phyloP scores from a whole-genome alignment of 2,888 invertebrate genomes.

The Mimas tiliae region DNA sequence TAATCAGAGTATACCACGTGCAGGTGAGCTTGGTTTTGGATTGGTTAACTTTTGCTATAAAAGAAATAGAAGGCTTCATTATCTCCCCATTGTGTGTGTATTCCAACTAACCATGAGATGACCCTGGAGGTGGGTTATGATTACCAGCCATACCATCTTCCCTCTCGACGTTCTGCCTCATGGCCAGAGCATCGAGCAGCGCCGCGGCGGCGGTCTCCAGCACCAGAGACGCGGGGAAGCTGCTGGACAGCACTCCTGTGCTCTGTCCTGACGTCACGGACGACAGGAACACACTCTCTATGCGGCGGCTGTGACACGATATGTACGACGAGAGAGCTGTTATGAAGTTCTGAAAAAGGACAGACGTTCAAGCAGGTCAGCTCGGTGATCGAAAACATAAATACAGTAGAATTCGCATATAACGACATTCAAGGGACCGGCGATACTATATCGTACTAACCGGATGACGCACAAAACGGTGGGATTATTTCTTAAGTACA shows the following conservation, averaged over 20 bases:
- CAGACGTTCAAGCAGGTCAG: not conserved
- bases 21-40: no score
- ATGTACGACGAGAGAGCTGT: slow-evolving; percentile 53
- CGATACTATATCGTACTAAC: no score
- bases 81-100: no score
- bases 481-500: no score
- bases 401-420: no score
- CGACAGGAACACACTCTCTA: slow-evolving; percentile 60
- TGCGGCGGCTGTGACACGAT: slow-evolving; percentile 60
- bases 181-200: slow-evolving; percentile 52
- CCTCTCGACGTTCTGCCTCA: slow-evolving; percentile 38
- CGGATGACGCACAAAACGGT: no score
- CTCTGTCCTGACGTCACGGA: slow-evolving; percentile 46
- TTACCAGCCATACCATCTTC: slow-evolving; percentile 44
- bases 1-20: no score
- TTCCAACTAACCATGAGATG: no score
- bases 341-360: slow-evolving; percentile 55
- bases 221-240: slow-evolving; percentile 65
- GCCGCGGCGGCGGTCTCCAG: slow-evolving; percentile 56
- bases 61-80: no score
- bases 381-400: not conserved
- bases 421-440: no score
- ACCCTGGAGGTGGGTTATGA: no score
- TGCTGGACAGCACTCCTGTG: slow-evolving; percentile 61
- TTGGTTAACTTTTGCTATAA: no score